Base-by-base conservation (phyloP, 2,797 vertebrate genomes). In the Dendrocincla fuliginosa region DNA sequence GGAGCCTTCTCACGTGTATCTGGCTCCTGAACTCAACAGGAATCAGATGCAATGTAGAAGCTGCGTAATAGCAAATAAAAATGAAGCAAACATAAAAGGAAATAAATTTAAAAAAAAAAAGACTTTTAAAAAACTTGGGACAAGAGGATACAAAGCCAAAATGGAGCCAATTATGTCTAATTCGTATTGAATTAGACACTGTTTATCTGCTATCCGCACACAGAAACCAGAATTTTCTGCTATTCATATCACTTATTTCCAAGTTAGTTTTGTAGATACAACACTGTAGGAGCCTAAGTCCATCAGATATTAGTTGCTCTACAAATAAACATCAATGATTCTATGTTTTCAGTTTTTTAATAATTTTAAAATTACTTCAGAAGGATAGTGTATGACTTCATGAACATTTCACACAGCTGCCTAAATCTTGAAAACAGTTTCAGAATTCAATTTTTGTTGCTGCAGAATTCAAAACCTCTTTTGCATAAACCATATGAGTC, bases 1-100 rank as follows among this genome's bases (percentile, higher is more conserved):
- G 20, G 19, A 83, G 4, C 18, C 12, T 57, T 74, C 15, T 80
- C 30, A 25, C 0, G 0, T 5, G 2, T 42, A 61, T 50, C 6
- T n/a, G 39, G 13, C 2, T 70, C 37, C 39, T 15, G 10, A 80
- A n/a, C 16, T 69, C 24, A 32, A 16, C 5, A 53, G 23, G 18
- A 77, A 56, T 47, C 16, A 49, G 7, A 11, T 68, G 11, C 19
- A 67, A 71, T 9, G 5, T 16, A 33, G 23, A 53, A 93, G 16
- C 19, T 50, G 10, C 50, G 11, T 7, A 83, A 76, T 4, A 17
- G 11, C 5, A 81, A 89, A 77, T 33, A 53, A 67, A 88, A 78
- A 15, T 20, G 8, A 42, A 81, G 16, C 3, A 55, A 70, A 24
- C 2, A 65, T 49, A 20, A 4, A 49, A 35, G 20, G 11, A 47